Conservation (phyloP, 92 coral and sea anemone genomes). For the Palythoa grandis region DNA sequence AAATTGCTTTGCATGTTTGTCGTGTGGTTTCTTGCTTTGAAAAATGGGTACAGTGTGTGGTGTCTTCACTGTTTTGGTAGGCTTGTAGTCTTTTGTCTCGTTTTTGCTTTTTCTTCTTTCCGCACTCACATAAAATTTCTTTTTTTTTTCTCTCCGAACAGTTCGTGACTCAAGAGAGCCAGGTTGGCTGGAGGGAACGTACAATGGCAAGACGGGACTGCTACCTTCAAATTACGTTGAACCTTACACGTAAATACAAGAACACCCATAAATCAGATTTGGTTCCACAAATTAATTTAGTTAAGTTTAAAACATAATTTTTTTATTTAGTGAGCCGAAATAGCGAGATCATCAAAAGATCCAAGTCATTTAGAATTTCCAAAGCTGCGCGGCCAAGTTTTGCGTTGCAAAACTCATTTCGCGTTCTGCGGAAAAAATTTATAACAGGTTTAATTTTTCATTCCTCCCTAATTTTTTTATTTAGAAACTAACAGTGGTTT, state of each 20-base stretch:
- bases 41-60: neutral
- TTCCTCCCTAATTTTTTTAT: neutral
- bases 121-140: neutral
- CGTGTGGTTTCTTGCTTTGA: neutral
- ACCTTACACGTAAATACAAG: constrained; percentile 51
- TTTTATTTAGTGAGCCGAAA: constrained; percentile 7
- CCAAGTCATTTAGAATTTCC: neutral
- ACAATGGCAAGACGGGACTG: constrained; percentile 94
- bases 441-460: neutral
- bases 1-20: no score
- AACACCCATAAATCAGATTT: constrained; percentile 43
- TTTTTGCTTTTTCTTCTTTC: no score
- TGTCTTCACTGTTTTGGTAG: neutral
- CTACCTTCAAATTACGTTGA: constrained; percentile 96
- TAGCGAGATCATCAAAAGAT: neutral
- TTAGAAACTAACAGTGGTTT: neutral
- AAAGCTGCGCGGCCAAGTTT: neutral
- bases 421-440: neutral
- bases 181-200: constrained; percentile 97
- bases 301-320: constrained; percentile 14
- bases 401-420: constrained; percentile 8
- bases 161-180: constrained; percentile 99
- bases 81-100: neutral
- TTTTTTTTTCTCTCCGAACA: constrained; percentile 26
- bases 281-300: constrained; percentile 43